These are phyloP conservation scores for Rotaria magnacalcarata DNA, from an alignment of 2,888 invertebrate species.

Conservation along the genomic window DNA sequence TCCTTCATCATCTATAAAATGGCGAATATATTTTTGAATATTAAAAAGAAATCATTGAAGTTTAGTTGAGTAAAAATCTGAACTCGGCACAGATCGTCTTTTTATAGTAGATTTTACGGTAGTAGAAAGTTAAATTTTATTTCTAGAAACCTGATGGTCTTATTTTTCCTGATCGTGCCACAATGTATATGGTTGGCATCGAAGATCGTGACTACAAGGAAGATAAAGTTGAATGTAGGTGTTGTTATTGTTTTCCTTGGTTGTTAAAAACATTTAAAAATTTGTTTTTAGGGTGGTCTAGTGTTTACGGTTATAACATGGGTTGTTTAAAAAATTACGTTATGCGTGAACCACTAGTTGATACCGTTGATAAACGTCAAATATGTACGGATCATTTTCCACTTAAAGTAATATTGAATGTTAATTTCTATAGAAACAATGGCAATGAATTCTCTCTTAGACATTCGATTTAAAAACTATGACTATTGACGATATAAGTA, in stretches of 20 bases:
- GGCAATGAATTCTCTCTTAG: slow-evolving; percentile 50
- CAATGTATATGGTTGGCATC: slow-evolving; percentile 78
- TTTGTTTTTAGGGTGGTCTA: slow-evolving; percentile 61
- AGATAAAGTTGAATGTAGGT: slow-evolving; percentile 90
- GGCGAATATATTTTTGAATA: no score
- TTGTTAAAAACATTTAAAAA: no score
- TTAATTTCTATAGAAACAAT: no score
- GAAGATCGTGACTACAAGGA: slow-evolving; percentile 97
- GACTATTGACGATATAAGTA: slow-evolving; percentile 84
- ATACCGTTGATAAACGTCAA: slow-evolving; percentile 96
- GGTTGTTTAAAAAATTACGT: slow-evolving; percentile 94
- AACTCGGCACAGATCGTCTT: no score
- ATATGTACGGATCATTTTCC: slow-evolving; percentile 90
- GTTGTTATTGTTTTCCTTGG: no score
- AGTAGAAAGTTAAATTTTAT: no score
- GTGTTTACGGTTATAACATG: slow-evolving; percentile 99
- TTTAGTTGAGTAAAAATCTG: no score
- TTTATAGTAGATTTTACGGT: no score
- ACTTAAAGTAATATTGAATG: slow-evolving; percentile 68
- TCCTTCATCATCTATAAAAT: no score
- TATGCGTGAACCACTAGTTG: slow-evolving; percentile 93
- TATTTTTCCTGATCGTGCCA: slow-evolving; percentile 85
- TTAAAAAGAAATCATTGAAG: no score
- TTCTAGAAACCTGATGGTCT: slow-evolving; percentile 67
- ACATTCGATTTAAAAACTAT: slow-evolving; percentile 97